phyloP scores from a whole-genome alignment of 2,888 invertebrate species.

The Euplagia quadripunctaria region DNA sequence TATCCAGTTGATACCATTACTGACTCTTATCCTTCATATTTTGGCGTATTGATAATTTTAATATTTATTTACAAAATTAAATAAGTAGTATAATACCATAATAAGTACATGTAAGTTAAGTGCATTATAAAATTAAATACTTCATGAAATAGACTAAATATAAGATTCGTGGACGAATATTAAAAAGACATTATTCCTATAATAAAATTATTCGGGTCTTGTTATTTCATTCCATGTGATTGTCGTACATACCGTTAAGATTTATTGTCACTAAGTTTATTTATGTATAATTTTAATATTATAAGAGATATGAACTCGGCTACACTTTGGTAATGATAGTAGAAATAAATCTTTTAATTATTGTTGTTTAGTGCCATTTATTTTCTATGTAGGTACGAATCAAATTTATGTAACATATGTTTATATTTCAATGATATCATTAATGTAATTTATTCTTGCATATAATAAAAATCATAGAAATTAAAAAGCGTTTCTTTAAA shows the following conservation, averaged over 20 bases:
- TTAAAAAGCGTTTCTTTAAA: not conserved
- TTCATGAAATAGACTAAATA: not conserved
- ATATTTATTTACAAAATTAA: not conserved
- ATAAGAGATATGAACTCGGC: not conserved
- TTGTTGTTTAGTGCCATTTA: constrained; percentile 55
- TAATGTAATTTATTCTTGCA: constrained; percentile 21
- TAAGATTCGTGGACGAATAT: not conserved
- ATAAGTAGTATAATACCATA: not conserved
- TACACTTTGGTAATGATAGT: not conserved
- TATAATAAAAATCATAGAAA: constrained; percentile 7
- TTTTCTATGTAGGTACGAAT: constrained; percentile 46
- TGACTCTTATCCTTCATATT: too few relatives aligned
- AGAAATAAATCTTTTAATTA: not conserved
- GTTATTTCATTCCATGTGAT: constrained; percentile 1
- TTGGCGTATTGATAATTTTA: too few relatives aligned
- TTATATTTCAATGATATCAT: constrained; percentile 27
- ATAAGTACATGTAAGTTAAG: constrained; percentile 1
- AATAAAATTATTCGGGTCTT: not conserved
- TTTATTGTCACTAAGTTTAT: not conserved
- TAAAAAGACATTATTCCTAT: constrained; percentile 10
- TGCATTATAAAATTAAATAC: not conserved
- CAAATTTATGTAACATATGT: constrained; percentile 25
- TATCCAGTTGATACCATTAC: too few relatives aligned
- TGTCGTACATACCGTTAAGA: not conserved
- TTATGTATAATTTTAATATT: not conserved